phyloP scores from a whole-genome alignment of 2,113 vertebrate species.

The Panthera uncia region DNA sequence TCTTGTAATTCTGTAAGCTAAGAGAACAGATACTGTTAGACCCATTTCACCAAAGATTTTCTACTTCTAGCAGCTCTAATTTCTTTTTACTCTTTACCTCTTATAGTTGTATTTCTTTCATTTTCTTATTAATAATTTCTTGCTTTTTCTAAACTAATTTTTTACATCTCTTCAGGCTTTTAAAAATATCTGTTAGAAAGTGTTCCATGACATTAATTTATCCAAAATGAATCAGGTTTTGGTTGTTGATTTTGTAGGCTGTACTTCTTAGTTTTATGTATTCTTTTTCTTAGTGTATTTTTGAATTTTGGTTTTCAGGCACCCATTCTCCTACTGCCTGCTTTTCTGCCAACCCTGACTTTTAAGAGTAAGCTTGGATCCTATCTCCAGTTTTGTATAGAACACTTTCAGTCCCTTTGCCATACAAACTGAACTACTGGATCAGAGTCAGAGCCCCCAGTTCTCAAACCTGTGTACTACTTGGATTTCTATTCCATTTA shows the following conservation, averaged over 20 bases:
- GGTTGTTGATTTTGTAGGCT: neutral
- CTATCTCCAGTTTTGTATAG: neutral
- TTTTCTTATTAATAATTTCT: neutral
- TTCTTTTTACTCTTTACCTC: neutral
- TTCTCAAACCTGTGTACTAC: neutral
- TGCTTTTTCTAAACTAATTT: constrained; percentile 12
- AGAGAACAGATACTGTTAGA: neutral
- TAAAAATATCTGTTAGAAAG: neutral
- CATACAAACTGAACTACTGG: neutral
- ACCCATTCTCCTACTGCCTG: neutral
- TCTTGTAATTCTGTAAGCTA: neutral
- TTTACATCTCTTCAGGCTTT: neutral
- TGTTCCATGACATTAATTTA: neutral
- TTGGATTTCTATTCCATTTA: neutral
- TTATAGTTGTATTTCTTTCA: neutral
- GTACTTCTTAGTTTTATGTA: neutral
- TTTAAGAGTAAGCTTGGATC: neutral
- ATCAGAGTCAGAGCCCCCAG: neutral
- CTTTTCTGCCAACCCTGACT: neutral
- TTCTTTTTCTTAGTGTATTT: neutral
- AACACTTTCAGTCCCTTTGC: neutral
- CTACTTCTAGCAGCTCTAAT: neutral
- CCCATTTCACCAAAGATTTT: neutral
- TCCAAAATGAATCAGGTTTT: neutral
- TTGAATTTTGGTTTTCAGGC: neutral